Base-by-base conservation (phyloP, 2,113 vertebrate genomes). In the Pardalotus punctatus region DNA sequence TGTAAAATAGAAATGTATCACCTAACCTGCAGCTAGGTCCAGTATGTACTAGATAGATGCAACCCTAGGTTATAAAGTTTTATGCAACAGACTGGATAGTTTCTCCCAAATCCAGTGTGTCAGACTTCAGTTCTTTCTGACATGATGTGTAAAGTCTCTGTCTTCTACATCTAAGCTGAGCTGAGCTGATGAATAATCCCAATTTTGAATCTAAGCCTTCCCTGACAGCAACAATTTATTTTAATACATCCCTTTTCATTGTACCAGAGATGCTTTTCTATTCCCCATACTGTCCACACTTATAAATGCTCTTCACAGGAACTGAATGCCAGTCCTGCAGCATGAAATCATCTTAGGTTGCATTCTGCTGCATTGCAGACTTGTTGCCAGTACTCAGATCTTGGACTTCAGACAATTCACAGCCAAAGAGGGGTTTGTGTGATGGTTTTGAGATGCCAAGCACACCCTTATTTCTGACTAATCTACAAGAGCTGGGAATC, bases 381-480 rank as follows among this genome's bases (percentile, higher is more conserved):
- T 28, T 10, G 12, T 27, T 73, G 60, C 18, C 47, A 48, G 22
- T 24, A 42, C 45, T 67, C 45, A 10, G 5, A 35, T 67, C 12
- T 33, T 42, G 35, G 22, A 42, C 53, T 15, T 60, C 53, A 67
- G 29, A 54, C 27, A 60, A 53, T 42, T 66, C n/a, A 58, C 6
- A 22, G 15, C 9, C 0, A 1, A 60, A 86, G 70, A 50, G 13
- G 3, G 4, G 3, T 0, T 10, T 10, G 42, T 24, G 14, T 17
- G 16, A 61, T 66, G 29, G 14, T 85, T 90, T 22, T 73, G 42
- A 78, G 56, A 51, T 45, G 42, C 20, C 24, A 74, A 27, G 19
- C n/a, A 40, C 10, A 40, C 24, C 14, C 2, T 0, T 27, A 29
- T n/a, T 69, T 94, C 50, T 87, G 42, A 60, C 43, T 81, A 65